Evolutionary conservation across 2,888 invertebrate species (phyloP).

Genomic region (Drosophila picticornis): DNA sequence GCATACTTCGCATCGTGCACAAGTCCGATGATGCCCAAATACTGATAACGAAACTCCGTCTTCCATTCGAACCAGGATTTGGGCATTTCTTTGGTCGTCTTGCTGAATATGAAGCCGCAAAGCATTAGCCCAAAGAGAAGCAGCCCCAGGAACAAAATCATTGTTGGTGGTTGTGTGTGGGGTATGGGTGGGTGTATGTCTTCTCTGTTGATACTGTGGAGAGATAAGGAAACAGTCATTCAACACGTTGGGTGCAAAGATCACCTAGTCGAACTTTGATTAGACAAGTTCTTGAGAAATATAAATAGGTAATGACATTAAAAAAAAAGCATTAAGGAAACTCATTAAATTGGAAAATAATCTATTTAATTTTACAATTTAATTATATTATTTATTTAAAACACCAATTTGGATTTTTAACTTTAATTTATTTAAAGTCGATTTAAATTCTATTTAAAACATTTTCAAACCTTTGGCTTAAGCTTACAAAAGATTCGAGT

Average conservation of each 20-base stretch:
- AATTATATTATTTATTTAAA: background rate
- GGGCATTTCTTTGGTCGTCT: constrained; percentile 84
- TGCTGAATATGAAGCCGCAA: constrained; percentile 81
- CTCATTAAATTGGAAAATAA: background rate
- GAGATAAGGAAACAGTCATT: constrained; percentile 44
- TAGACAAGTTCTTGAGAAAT: background rate
- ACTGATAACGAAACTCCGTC: constrained; percentile 84
- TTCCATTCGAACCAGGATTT: constrained; percentile 84
- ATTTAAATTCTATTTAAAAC: background rate
- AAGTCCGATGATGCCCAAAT: constrained; percentile 81
- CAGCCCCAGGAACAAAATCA: constrained; percentile 52
- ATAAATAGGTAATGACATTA: background rate
- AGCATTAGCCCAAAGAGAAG: constrained; percentile 64
- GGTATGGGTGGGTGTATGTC: background rate
- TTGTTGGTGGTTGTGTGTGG: background rate
- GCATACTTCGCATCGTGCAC: constrained; percentile 81
- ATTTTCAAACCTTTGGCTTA: background rate
- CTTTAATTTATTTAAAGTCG: background rate
- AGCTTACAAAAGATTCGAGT: background rate
- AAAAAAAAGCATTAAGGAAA: background rate
- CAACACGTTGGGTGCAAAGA: constrained; percentile 45
- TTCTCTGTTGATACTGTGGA: constrained; percentile 16
- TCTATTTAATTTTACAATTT: background rate
- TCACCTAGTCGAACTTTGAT: constrained; percentile 36
- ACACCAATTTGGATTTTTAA: background rate